Percentiles rank a stretch among this genome's conserved stretches.
phyloP scores from a whole-genome alignment of 2,113 vertebrate species.

The Diadophis punctatus region DNA sequence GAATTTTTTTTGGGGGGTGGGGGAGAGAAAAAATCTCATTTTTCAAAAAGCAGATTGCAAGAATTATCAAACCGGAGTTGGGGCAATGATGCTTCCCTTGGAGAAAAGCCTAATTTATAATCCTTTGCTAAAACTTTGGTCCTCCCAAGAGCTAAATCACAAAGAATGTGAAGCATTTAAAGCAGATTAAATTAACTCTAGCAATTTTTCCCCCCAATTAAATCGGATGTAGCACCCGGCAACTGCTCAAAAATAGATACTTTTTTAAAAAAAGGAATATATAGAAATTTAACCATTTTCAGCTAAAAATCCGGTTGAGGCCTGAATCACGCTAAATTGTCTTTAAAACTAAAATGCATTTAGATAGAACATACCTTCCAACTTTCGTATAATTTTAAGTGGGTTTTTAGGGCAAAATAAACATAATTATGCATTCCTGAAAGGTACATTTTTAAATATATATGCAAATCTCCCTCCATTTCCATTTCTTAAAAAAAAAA shows the following conservation, averaged over 20 bases:
- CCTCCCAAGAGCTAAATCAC: background rate
- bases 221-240: no score
- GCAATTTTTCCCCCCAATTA: no score
- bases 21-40: background rate
- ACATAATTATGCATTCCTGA: no score
- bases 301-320: no score
- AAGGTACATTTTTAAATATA: no score
- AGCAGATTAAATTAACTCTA: background rate
- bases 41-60: background rate
- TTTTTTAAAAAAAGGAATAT: background rate
- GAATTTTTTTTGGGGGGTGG: background rate
- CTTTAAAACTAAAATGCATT: background rate
- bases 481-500: no score
- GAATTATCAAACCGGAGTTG: no score
- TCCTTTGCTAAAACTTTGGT: background rate
- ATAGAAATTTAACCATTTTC: no score
- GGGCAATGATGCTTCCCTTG: background rate
- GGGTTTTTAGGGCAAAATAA: background rate
- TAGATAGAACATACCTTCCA: background rate
- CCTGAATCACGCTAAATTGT: no score
- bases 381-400: background rate
- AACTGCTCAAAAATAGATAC: background rate
- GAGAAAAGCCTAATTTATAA: background rate
- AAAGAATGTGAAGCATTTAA: background rate
- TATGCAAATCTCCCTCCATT: no score